These are phyloP conservation scores for Micromussa lordhowensis DNA, from an alignment of 92 coral and sea anemone genomes.

Conservation along the genomic window DNA sequence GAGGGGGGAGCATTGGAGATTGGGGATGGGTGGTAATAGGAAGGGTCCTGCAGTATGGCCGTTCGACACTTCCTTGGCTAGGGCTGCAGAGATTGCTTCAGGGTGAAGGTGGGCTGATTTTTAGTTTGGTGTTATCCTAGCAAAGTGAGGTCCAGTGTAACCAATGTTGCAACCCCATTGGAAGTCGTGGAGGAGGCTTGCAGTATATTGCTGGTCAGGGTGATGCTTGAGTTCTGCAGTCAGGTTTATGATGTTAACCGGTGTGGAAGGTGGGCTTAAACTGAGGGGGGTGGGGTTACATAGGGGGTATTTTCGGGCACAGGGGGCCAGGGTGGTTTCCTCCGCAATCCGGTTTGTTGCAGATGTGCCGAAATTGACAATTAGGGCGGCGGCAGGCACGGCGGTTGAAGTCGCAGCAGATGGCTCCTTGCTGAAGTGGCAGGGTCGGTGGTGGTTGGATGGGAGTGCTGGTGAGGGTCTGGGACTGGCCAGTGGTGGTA, in stretches of 20 bases:
- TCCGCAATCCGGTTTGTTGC: slow-evolving; percentile 19
- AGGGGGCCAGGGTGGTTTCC: slow-evolving; percentile 23
- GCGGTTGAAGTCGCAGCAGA: not conserved
- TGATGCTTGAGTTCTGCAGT: slow-evolving; percentile 1
- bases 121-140: not conserved
- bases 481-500: not conserved
- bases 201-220: not conserved
- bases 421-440: not conserved
- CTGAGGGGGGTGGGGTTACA: not conserved
- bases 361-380: not conserved
- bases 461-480: too few relatives aligned
- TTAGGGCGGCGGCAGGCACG: not conserved
- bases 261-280: not conserved
- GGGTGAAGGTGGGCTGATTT: too few relatives aligned
- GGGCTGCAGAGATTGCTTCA: not conserved
- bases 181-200: slow-evolving; percentile 3
- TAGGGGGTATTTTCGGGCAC: not conserved
- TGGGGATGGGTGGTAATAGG: slow-evolving; percentile 16
- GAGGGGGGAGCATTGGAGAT: too few relatives aligned
- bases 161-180: slow-evolving; percentile 13
- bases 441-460: not conserved
- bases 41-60: not conserved
- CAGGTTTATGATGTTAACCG: slow-evolving; percentile 4
- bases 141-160: slow-evolving; percentile 16
- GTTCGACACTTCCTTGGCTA: slow-evolving; percentile 4